Percentiles rank a stretch among this genome's conserved stretches.
Conservation (phyloP, 2,797 vertebrate species). For the Scomberomorus guttatus region DNA sequence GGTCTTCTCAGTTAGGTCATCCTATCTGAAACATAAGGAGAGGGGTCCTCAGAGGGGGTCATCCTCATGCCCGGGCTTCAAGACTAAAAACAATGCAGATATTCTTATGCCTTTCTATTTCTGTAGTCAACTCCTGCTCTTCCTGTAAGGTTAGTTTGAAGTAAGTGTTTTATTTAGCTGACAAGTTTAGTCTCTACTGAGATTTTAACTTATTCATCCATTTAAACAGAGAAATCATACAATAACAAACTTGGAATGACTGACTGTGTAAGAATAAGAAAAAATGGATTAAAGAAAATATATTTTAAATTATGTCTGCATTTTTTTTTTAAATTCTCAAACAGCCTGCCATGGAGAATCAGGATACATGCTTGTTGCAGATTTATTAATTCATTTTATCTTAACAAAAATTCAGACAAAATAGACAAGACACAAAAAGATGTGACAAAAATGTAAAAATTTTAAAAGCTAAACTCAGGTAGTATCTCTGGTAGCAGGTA, state of each 20-base stretch:
- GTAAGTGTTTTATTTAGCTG: slow-evolving; percentile 7
- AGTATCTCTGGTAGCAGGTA: no score
- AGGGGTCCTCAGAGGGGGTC: slow-evolving; percentile 51
- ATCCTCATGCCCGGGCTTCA: slow-evolving; percentile 39
- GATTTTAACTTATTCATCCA: neutral
- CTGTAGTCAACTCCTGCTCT: slow-evolving; percentile 16
- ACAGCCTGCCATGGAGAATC: neutral
- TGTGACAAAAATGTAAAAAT: no score
- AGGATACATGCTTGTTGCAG: neutral
- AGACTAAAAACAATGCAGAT: slow-evolving; percentile 49
- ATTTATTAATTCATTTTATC: neutral
- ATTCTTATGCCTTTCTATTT: slow-evolving; percentile 60
- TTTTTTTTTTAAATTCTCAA: neutral
- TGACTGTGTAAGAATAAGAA: neutral
- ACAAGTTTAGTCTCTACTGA: neutral
- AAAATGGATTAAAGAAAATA: neutral
- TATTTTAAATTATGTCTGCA: neutral
- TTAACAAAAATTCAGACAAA: neutral
- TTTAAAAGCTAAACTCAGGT: no score
- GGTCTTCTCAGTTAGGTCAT: slow-evolving; percentile 78
- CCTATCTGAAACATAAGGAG: slow-evolving; percentile 68
- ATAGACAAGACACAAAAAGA: neutral
- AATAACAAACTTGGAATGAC: neutral
- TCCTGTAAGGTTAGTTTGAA: neutral
- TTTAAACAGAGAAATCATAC: neutral